Percentiles rank a stretch among this genome's conserved stretches.
phyloP scores from a whole-genome alignment of 1,140 invertebrate species.

The Brachystomella parvula region DNA sequence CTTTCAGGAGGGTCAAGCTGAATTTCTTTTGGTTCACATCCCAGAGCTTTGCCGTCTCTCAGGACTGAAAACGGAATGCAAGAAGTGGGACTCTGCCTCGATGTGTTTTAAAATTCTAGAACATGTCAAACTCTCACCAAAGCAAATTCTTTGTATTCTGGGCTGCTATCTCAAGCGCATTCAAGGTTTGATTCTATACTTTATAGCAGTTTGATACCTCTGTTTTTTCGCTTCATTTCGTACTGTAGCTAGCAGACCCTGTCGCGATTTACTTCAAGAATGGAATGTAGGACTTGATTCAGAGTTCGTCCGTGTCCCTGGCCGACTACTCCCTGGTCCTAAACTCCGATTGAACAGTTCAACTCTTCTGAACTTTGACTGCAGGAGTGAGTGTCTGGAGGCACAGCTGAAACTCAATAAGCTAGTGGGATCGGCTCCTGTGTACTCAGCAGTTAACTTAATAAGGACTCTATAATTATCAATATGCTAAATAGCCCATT shows the following conservation, averaged over 20 bases:
- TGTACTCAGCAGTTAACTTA: neutral
- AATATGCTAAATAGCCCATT: neutral
- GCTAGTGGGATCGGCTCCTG: neutral
- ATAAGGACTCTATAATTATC: neutral
- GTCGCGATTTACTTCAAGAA: neutral
- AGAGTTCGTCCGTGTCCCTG: neutral
- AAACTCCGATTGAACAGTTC: neutral
- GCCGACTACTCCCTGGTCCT: neutral
- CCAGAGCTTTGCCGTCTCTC: neutral
- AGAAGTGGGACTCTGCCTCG: neutral
- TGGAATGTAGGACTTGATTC: neutral
- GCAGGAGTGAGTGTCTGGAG: neutral
- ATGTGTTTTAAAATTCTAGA: neutral
- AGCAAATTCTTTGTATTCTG: neutral
- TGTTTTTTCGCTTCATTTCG: neutral
- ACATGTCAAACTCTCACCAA: neutral
- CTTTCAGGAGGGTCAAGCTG: neutral
- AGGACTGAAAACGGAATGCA: neutral
- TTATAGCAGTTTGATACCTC: neutral
- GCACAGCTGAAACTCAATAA: neutral
- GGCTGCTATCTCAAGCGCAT: neutral
- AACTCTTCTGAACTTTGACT: neutral
- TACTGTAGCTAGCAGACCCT: neutral
- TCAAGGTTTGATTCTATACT: neutral
- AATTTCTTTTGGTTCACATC: neutral